These are phyloP conservation scores for Callosobruchus maculatus DNA, from an alignment of 2,888 invertebrate species.

Conservation along the genomic window DNA sequence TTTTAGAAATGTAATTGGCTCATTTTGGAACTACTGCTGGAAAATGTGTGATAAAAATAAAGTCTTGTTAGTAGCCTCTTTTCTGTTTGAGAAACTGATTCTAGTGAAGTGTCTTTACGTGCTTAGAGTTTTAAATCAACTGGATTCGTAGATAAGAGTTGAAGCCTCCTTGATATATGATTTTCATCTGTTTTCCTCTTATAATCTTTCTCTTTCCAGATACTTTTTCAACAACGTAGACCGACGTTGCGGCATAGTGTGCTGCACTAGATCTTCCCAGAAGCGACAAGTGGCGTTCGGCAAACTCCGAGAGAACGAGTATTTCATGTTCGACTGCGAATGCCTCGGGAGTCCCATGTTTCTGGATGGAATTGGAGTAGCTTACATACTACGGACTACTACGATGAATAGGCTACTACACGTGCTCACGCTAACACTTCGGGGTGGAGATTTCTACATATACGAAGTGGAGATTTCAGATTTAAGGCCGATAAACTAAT, in stretches of 20 bases:
- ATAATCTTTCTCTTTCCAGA: slow-evolving; percentile 22
- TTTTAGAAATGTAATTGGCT: too few relatives aligned
- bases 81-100: too few relatives aligned
- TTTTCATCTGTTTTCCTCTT: too few relatives aligned
- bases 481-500: slow-evolving; percentile 29
- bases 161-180: too few relatives aligned
- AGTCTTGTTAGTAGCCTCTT: too few relatives aligned
- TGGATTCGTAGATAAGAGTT: too few relatives aligned
- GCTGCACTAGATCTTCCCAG: slow-evolving; percentile 51
- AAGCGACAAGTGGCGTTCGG: slow-evolving; percentile 43
- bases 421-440: slow-evolving; percentile 59
- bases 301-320: slow-evolving; percentile 50
- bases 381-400: slow-evolving; percentile 56
- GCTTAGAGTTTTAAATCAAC: too few relatives aligned
- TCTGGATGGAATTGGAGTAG: slow-evolving; percentile 49
- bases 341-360: slow-evolving; percentile 60
- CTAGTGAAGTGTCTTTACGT: too few relatives aligned
- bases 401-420: slow-evolving; percentile 54
- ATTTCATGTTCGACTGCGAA: slow-evolving; percentile 67
- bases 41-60: too few relatives aligned
- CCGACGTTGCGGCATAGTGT: slow-evolving; percentile 55
- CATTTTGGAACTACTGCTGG: too few relatives aligned
- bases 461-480: slow-evolving; percentile 40
- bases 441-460: slow-evolving; percentile 47
- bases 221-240: slow-evolving; percentile 56